Conservation (phyloP, 2,113 vertebrate species). For the Dicentrarchus labrax region DNA sequence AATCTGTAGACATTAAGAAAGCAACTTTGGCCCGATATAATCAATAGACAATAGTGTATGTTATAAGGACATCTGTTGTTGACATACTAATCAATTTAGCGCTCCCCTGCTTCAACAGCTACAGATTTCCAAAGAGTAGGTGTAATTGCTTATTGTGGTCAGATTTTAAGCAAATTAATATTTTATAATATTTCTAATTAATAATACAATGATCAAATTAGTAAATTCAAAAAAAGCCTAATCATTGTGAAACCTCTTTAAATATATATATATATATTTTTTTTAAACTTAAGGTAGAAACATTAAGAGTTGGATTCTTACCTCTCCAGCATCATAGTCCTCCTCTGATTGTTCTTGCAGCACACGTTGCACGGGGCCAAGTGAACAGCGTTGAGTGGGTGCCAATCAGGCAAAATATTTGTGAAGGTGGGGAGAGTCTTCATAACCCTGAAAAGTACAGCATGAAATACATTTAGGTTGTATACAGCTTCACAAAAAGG, state of each 20-base stretch:
- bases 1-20: not conserved
- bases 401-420: slow-evolving; percentile 88
- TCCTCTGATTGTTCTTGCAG: slow-evolving; percentile 83
- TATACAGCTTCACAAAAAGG: not conserved
- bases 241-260: not conserved
- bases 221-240: not conserved
- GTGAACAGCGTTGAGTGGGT: slow-evolving; percentile 89
- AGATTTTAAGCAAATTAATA: not conserved
- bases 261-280: not conserved
- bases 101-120: not conserved
- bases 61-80: not conserved
- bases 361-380: slow-evolving; percentile 88
- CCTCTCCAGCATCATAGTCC: slow-evolving; percentile 89
- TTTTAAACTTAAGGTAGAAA: not conserved
- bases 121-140: not conserved
- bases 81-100: not conserved
- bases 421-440: slow-evolving; percentile 90
- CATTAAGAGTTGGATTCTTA: slow-evolving; percentile 56
- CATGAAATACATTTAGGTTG: not conserved
- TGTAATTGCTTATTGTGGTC: not conserved
- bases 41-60: not conserved
- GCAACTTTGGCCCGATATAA: not conserved
- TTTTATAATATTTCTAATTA: too few relatives aligned
- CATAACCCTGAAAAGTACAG: slow-evolving; percentile 46
- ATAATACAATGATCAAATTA: not conserved